Percentiles rank a stretch among this genome's conserved stretches.
These are phyloP conservation scores for Perizoma affinitatum DNA, from an alignment of 2,888 invertebrate genomes.

Conservation along the genomic window DNA sequence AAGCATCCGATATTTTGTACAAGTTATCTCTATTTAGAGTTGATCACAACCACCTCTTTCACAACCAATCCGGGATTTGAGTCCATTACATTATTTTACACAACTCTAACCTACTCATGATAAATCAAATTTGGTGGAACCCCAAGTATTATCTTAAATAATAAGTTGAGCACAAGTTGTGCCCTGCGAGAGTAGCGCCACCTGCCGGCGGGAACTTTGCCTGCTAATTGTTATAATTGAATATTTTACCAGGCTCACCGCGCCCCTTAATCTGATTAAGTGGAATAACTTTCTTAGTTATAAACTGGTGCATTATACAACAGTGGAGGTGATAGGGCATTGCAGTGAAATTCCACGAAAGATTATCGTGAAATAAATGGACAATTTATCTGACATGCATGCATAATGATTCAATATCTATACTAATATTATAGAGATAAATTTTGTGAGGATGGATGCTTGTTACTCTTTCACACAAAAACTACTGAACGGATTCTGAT, in stretches of 20 bases:
- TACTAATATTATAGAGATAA: no score
- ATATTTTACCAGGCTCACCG: conserved; percentile 29
- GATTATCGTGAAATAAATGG: neutral
- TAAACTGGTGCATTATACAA: conserved; percentile 26
- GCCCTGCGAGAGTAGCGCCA: conserved; percentile 4
- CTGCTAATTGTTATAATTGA: conserved; percentile 35
- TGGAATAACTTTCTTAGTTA: conserved; percentile 25
- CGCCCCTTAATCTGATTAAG: conserved; percentile 29
- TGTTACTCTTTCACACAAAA: no score
- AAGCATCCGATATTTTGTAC: no score
- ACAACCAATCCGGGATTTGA: no score
- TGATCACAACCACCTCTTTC: no score
- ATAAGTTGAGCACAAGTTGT: conserved; percentile 11
- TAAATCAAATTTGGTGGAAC: neutral
- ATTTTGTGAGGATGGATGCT: no score
- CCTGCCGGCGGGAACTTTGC: conserved; percentile 26
- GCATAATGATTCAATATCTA: no score
- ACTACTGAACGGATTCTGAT: no score
- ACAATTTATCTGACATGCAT: neutral
- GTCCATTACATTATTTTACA: no score
- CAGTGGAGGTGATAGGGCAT: conserved; percentile 5
- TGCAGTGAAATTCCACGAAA: conserved; percentile 12
- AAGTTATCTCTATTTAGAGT: no score
- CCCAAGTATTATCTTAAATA: neutral
- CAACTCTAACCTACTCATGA: no score